These are phyloP conservation scores for Microcaecilia unicolor DNA, from an alignment of 2,797 vertebrate species.

Conservation along the genomic window DNA sequence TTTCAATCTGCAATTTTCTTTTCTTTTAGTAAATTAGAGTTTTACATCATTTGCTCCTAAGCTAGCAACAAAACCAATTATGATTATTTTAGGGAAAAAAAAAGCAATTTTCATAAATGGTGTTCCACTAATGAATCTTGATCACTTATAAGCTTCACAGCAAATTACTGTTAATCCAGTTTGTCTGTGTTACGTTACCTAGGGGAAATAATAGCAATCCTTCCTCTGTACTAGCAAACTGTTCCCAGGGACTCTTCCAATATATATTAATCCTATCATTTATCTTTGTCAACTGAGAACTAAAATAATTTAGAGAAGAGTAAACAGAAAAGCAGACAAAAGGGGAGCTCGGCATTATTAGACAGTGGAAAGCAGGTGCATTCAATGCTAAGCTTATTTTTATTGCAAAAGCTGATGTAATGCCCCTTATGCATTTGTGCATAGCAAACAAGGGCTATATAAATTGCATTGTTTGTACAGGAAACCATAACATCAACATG, in stretches of 20 bases:
- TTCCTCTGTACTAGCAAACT: conserved; percentile 56
- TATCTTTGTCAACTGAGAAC: conserved; percentile 69
- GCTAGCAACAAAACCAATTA: conserved; percentile 9
- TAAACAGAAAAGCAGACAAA: conserved; percentile 71
- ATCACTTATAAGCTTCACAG: conserved; percentile 84
- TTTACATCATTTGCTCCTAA: neutral
- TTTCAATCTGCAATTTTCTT: neutral
- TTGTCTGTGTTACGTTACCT: conserved; percentile 83
- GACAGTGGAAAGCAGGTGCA: conserved; percentile 79
- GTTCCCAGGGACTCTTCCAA: conserved; percentile 79
- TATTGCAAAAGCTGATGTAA: conserved; percentile 66
- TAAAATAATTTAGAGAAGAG: conserved; percentile 73
- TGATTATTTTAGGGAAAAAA: conserved; percentile 53
- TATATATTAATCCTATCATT: conserved; percentile 83
- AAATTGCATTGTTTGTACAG: conserved; percentile 17
- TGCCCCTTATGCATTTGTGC: conserved; percentile 56
- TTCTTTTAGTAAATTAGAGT: neutral
- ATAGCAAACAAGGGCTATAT: conserved; percentile 51
- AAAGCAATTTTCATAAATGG: conserved; percentile 68
- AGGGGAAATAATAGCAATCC: conserved; percentile 92
- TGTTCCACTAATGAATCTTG: conserved; percentile 82
- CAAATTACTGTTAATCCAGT: conserved; percentile 97
- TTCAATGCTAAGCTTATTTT: conserved; percentile 57
- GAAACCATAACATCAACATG: conserved; percentile 36
- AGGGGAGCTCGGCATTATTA: conserved; percentile 65